phyloP scores from a whole-genome alignment of 23 tunicate genomes.

The Ascidia mentula region DNA sequence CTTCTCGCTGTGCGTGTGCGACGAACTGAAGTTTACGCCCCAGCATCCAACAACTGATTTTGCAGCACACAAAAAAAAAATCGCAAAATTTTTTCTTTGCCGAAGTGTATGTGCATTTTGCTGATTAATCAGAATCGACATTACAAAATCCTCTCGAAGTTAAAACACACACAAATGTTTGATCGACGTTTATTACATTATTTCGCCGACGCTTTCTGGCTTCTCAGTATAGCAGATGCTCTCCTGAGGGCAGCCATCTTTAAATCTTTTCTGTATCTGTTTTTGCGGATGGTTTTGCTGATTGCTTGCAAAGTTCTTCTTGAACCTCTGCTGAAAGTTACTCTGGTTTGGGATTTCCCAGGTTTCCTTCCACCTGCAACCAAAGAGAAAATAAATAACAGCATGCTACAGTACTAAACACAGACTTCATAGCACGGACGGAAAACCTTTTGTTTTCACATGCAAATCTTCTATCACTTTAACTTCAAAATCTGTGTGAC shows the following conservation, averaged over 20 bases:
- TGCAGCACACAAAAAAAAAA: too few species aligned
- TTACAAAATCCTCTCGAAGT: too few species aligned
- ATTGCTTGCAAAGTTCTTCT: slow-evolving; percentile 49
- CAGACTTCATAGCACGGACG: too few species aligned
- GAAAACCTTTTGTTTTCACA: too few species aligned
- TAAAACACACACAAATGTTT: not conserved
- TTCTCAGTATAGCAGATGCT: slow-evolving; percentile 65
- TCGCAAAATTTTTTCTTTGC: too few species aligned
- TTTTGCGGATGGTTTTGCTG: slow-evolving; percentile 44
- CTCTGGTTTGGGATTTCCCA: slow-evolving; percentile 14
- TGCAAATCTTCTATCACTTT: too few species aligned
- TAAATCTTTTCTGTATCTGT: slow-evolving; percentile 73
- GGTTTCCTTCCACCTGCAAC: slow-evolving; percentile 64
- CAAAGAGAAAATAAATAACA: not conserved
- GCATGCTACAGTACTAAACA: not conserved
- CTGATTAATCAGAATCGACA: too few species aligned
- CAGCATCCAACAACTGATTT: too few species aligned
- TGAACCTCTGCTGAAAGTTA: slow-evolving; percentile 22
- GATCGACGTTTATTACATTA: not conserved
- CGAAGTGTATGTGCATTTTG: too few species aligned
- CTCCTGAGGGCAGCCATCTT: slow-evolving; percentile 82
- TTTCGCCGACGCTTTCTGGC: slow-evolving; percentile 39
- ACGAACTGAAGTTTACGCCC: too few species aligned
- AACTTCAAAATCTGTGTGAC: too few species aligned
- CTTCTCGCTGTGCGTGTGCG: too few species aligned